Evolutionary conservation across 1,140 invertebrate species (phyloP).

Genomic region (Mactra quadrangularis): DNA sequence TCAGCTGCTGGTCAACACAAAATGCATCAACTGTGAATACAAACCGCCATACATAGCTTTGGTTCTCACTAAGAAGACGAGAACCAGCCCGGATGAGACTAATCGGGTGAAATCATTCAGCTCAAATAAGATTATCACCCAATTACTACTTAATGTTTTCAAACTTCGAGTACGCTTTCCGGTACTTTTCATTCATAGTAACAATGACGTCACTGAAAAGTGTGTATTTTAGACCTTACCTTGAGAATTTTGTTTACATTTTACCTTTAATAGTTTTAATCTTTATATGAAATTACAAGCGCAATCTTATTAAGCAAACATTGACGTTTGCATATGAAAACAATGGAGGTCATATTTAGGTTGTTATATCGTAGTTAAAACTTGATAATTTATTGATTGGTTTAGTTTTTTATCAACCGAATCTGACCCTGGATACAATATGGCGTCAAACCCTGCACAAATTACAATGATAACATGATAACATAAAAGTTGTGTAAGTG

Average conservation of each 20-base stretch:
- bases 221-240: conserved; percentile 15
- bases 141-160: conserved; percentile 18
- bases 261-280: neutral
- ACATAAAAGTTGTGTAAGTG: no score
- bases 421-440: no score
- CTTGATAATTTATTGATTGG: neutral
- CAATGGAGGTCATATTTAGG: neutral
- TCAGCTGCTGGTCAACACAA: no score
- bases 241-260: conserved; percentile 8
- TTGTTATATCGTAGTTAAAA: neutral
- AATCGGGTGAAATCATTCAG: neutral
- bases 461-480: no score
- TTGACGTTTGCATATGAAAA: neutral
- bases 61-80: no score
- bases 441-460: no score
- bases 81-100: no score
- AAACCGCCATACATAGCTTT: no score
- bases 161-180: conserved; percentile 11
- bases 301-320: conserved; percentile 27
- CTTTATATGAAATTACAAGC: conserved; percentile 3
- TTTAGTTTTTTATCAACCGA: no score
- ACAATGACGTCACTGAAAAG: neutral
- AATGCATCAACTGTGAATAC: no score
- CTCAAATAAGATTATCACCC: conserved; percentile 11
- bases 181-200: conserved; percentile 8